phyloP scores from a whole-genome alignment of 2,888 invertebrate species.

The Caenorhabditis zanzibari region DNA sequence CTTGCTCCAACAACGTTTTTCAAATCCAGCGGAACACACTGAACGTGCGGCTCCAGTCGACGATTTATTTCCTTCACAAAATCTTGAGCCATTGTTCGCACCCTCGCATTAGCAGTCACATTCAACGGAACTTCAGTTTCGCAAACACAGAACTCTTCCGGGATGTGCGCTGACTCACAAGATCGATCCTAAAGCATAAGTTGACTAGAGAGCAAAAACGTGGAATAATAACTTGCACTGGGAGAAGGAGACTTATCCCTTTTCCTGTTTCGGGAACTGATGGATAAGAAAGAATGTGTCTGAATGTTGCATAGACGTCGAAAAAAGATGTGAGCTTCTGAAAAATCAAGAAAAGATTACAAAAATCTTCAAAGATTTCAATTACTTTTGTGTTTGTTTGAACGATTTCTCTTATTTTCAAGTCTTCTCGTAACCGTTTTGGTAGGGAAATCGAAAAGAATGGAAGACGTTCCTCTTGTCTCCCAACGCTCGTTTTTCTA shows the following conservation, averaged over 20 bases:
- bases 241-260: conserved; percentile 72
- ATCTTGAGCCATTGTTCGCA: conserved; percentile 34
- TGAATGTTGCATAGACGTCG: conserved; percentile 79
- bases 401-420: conserved; percentile 6
- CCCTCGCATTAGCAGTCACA: conserved; percentile 54
- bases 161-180: conserved; percentile 78
- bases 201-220: not conserved
- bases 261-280: conserved; percentile 22
- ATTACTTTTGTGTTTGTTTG: conserved; percentile 29
- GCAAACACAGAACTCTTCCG: conserved; percentile 82
- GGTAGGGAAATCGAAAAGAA: conserved; percentile 81
- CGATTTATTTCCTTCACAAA: conserved; percentile 73
- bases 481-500: conserved; percentile 82
- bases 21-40: conserved; percentile 74
- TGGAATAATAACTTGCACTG: conserved; percentile 59
- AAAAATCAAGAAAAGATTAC: not conserved
- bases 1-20: conserved; percentile 66
- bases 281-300: conserved; percentile 68
- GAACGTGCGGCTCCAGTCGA: conserved; percentile 57
- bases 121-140: conserved; percentile 70
- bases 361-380: no score
- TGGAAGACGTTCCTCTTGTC: conserved; percentile 81
- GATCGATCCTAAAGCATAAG: conserved; percentile 65
- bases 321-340: conserved; percentile 77
- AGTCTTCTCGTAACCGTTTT: conserved; percentile 52